Percentiles rank a stretch among this genome's conserved stretches.
phyloP scores from a whole-genome alignment of 2,797 vertebrate genomes.

The Anisognathus igniventris region DNA sequence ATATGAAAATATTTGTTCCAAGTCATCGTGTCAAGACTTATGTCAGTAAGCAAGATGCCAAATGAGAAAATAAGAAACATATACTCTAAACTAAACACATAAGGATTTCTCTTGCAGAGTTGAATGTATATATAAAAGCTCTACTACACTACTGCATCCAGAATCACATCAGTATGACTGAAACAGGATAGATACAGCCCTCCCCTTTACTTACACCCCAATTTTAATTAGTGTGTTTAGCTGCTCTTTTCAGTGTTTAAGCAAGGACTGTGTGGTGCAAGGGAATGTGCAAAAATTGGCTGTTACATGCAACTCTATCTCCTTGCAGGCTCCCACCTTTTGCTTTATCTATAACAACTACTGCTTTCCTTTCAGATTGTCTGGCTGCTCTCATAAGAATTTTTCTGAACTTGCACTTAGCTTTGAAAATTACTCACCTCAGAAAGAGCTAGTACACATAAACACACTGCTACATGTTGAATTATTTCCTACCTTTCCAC shows the following conservation, averaged over 20 bases:
- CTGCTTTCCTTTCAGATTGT: background rate
- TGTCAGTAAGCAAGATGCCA: background rate
- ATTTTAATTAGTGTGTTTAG: background rate
- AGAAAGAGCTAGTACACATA: background rate
- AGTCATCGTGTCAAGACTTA: background rate
- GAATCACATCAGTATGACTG: background rate
- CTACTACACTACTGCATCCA: background rate
- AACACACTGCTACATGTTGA: background rate
- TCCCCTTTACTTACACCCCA: background rate
- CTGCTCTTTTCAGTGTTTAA: background rate
- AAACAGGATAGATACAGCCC: background rate
- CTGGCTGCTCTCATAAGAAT: background rate
- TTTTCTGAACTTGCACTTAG: background rate
- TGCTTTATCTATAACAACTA: background rate
- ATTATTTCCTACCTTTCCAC: background rate
- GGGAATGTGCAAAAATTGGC: background rate
- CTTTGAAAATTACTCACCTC: background rate
- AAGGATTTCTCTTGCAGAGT: background rate
- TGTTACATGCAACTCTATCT: background rate
- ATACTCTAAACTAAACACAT: background rate
- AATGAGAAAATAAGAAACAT: background rate
- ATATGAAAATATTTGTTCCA: background rate
- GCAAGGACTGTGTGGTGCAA: background rate
- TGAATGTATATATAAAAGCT: background rate
- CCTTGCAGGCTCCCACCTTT: background rate